These are phyloP conservation scores for Scaptomyza flava DNA, from an alignment of 2,888 invertebrate species.

Conservation along the genomic window DNA sequence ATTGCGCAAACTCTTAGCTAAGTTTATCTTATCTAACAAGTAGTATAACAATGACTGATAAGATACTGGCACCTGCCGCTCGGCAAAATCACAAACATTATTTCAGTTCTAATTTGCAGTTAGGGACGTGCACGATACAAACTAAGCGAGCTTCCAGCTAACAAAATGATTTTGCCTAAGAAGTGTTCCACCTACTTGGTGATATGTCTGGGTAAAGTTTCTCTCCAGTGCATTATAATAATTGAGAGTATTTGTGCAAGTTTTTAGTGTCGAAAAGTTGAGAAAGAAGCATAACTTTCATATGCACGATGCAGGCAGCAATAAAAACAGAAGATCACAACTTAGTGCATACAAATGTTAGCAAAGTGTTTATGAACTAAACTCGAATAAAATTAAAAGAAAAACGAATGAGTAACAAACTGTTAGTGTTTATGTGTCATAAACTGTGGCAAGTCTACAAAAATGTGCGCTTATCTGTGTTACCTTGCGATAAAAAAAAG, in stretches of 20 bases:
- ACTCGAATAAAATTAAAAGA: conserved; percentile 5
- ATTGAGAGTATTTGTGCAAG: conserved; percentile 22
- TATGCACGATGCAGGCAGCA: conserved; percentile 1
- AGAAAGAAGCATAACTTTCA: neutral
- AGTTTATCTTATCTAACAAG: conserved; percentile 44
- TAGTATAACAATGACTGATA: conserved; percentile 45
- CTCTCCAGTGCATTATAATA: conserved; percentile 9
- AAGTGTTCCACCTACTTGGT: conserved; percentile 76
- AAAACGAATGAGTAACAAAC: conserved; percentile 28
- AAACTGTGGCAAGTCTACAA: conserved; percentile 49
- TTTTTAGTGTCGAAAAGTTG: conserved; percentile 23
- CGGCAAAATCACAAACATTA: conserved; percentile 40
- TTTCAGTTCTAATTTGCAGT: conserved; percentile 69
- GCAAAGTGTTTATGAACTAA: conserved; percentile 28
- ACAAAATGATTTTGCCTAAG: conserved; percentile 77
- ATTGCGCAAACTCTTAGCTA: conserved; percentile 45
- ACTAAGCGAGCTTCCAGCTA: conserved; percentile 25
- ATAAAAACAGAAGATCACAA: conserved; percentile 7
- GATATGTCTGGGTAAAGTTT: conserved; percentile 79
- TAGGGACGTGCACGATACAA: conserved; percentile 57
- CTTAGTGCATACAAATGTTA: conserved; percentile 18
- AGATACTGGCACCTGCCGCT: conserved; percentile 58
- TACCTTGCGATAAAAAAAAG: conserved; percentile 29
- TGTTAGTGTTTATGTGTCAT: conserved; percentile 43
- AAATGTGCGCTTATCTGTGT: conserved; percentile 58